A percentile compares a stretch with the other conserved stretches of the same genome.
phyloP scores from a whole-genome alignment of 2,797 vertebrate genomes.

The Eleutherodactylus coqui region DNA sequence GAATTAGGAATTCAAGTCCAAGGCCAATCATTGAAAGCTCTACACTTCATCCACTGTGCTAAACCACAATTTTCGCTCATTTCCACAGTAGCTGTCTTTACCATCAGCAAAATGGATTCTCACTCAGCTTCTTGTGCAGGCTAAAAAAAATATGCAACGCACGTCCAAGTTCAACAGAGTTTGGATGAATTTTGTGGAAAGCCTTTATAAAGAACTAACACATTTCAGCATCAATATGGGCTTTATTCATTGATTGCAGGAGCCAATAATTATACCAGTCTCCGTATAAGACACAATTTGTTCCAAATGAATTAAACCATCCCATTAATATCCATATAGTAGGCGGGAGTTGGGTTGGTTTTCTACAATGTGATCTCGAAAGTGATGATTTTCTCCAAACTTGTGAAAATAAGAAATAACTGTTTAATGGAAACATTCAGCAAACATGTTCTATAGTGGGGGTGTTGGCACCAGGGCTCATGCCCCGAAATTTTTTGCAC shows the following conservation, averaged over 20 bases:
- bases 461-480: no score
- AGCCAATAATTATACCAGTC: slow-evolving; percentile 28
- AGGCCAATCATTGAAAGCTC: slow-evolving; percentile 24
- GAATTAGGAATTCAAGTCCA: slow-evolving; percentile 47
- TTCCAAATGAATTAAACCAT: slow-evolving; percentile 26
- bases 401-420: not conserved
- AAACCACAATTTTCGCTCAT: slow-evolving; percentile 10
- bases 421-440: not conserved
- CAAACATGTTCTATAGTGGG: not conserved
- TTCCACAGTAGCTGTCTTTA: slow-evolving; percentile 52
- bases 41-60: slow-evolving; percentile 45
- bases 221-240: slow-evolving; percentile 53
- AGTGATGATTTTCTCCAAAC: not conserved
- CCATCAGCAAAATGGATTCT: slow-evolving; percentile 36
- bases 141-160: slow-evolving; percentile 1
- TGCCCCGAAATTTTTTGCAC: no score
- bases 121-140: slow-evolving; percentile 36
- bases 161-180: slow-evolving; percentile 56
- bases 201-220: slow-evolving; percentile 38
- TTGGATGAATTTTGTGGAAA: slow-evolving; percentile 43
- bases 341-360: not conserved
- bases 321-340: not conserved
- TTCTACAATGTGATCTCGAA: not conserved
- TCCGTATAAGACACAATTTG: slow-evolving; percentile 26
- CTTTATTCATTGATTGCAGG: slow-evolving; percentile 49